Evolutionary conservation across 2,888 invertebrate genomes (phyloP), one percentile per base, ranked within the genome.

Genomic region (Dusona sp.): DNA sequence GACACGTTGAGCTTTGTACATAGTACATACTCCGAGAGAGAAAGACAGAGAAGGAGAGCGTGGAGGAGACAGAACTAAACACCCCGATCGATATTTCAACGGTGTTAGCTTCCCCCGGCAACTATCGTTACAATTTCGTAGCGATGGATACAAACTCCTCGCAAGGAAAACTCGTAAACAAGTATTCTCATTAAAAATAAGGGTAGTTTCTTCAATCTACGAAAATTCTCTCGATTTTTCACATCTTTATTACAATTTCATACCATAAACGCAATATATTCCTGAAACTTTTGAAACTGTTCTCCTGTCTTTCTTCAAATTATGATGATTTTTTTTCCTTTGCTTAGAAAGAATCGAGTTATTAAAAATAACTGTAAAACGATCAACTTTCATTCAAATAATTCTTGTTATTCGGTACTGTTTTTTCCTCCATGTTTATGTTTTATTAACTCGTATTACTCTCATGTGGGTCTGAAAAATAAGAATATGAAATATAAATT

Each of bases 11-110:
- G 79, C 85, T 86, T 78, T 33, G 74, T 67, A 79, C 74, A 73
- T 79, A 79, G 77, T 77, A 68, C 74, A 85, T 82, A 75, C 61
- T 45, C 51, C 33, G 78, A 83, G 85, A 64, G 83, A 84, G 79
- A 54, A 25, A 70, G 79, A 67, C 70, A 45, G 48, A 72, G 57
- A 83, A 72, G 29, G 83, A 80, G 78, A 67, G 86, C 81, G 79
- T 67, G 61, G 65, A 48, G 42, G 22, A 72, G 54, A 25, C 68
- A 57, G 84, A 88, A 87, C 89, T 88, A 89, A 92, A 90, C 87
- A 87, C 83, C 73, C 80, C 91, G 92, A 90, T 93, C 93, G 93
- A 92, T 93, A 93, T 93, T 91, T 90, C 89, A 88, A 89, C 87
- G 88, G 88, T 74, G 84, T 79, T 74, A 84, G 83, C 84, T 77